Conservation (phyloP, 2,888 invertebrate species). For the Trichopria drosophilae region DNA sequence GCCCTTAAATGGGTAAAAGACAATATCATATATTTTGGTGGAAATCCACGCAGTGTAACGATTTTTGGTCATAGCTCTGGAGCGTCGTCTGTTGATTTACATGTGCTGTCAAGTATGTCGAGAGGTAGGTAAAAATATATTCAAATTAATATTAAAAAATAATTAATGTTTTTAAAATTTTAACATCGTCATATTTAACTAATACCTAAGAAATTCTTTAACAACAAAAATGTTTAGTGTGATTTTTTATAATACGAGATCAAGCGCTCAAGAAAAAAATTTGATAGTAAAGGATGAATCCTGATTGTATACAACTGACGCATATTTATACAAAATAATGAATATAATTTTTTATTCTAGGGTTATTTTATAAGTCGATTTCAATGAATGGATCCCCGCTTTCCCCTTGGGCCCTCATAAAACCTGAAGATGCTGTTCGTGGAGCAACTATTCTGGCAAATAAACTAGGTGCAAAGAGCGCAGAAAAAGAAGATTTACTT, state of each 20-base stretch:
- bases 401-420: conserved; percentile 35
- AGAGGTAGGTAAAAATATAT: too few species aligned
- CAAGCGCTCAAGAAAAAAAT: too few species aligned
- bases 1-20: conserved; percentile 62
- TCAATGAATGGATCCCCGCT: conserved; percentile 39
- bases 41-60: conserved; percentile 61
- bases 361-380: conserved; percentile 34
- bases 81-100: conserved; percentile 46
- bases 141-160: too few species aligned
- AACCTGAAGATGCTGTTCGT: conserved; percentile 20
- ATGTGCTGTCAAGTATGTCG: conserved; percentile 36
- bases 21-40: conserved; percentile 61
- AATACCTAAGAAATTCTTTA: too few species aligned
- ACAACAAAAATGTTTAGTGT: too few species aligned
- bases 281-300: too few species aligned
- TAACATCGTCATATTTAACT: too few species aligned
- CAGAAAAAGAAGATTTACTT: conserved; percentile 12
- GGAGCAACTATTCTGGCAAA: conserved; percentile 30
- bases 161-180: too few species aligned
- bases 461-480: conserved; percentile 12
- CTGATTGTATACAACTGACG: too few species aligned
- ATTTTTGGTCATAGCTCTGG: conserved; percentile 64
- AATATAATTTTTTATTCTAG: conserved; percentile 20
- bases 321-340: too few species aligned
- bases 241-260: too few species aligned